Evolutionary conservation across 2,888 invertebrate genomes (phyloP), one percentile per base, ranked within the genome.

Genomic region (Philereme vetulata): DNA sequence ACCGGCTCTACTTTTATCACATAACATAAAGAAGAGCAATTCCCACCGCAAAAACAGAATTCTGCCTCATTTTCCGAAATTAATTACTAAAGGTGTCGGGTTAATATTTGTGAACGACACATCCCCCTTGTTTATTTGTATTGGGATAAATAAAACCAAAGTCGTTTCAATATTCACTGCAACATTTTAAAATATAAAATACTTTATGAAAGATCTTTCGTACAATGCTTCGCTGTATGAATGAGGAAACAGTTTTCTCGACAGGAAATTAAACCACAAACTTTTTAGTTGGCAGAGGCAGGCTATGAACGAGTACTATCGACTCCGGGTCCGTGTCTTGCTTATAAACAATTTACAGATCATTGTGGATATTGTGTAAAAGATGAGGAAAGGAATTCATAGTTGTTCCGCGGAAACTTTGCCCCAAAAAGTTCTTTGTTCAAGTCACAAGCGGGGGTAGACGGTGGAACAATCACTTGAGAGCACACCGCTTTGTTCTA

Each of bases 401-500:
- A 68, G 67, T 68, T 68, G 68, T 10, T 34, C 9, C 36, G 51
- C 56, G 42, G 51, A 64, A 75, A 77, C 67, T 71, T 74, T 49
- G 60, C 42, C 38, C 65, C 65, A 48, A 69, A 78, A 76, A 73
- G 59, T 74, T 75, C 71, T 72, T 77, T 77, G 75, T 71, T 74
- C 49, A 68, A 70, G 64, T 67, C 21, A 33, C 32, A 52, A 50
- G 65, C 46, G 62, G 53, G 52, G 67, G 52, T 64, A 46, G 66
- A 47, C 62, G 60, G 56, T 33, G 45, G 72, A 72, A 75, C 72
- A 76, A 76, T 75, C 60, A 63, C 64, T 64, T 46, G 64, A 67
- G 68, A 60, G 66, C 62, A 52, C 62, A 52, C 44, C 44, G 67
- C 78, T 76, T 81, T 82, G 79, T 78, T 75, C 70, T 71, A 71